Conservation (phyloP, 2,797 vertebrate species). For the Hozukius guyotensis region DNA sequence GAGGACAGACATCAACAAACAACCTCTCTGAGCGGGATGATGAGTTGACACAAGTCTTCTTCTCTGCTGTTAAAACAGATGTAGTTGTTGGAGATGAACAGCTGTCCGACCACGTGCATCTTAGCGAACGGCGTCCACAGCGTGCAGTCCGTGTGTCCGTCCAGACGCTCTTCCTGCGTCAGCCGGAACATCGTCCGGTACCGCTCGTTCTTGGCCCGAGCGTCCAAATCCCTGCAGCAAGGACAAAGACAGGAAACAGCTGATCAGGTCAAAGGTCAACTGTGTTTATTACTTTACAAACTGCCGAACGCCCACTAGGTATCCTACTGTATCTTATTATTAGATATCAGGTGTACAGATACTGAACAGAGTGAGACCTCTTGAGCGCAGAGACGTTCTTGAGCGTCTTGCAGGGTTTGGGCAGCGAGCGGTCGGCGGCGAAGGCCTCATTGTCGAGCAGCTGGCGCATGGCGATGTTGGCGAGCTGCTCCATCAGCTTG, state of each 20-base stretch:
- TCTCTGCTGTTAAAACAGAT: slow-evolving; percentile 96
- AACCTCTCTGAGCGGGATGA: slow-evolving; percentile 94
- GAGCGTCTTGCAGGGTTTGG: slow-evolving; percentile 88
- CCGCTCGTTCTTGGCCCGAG: slow-evolving; percentile 94
- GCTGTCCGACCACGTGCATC: slow-evolving; percentile 94
- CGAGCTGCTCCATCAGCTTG: slow-evolving; percentile 97
- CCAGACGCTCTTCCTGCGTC: slow-evolving; percentile 92
- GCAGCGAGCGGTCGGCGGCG: slow-evolving; percentile 87
- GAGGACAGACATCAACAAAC: not conserved
- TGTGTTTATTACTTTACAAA: no score
- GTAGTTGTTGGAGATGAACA: slow-evolving; percentile 98
- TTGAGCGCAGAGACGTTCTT: slow-evolving; percentile 94
- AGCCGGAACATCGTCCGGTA: slow-evolving; percentile 92
- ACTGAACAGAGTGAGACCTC: slow-evolving; percentile 79
- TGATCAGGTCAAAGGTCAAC: not conserved
- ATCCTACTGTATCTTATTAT: not conserved
- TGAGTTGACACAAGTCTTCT: slow-evolving; percentile 93
- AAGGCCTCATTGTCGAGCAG: slow-evolving; percentile 94
- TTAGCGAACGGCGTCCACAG: slow-evolving; percentile 96
- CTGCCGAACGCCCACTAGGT: no score
- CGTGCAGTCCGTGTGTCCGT: slow-evolving; percentile 96
- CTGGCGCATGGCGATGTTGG: slow-evolving; percentile 95
- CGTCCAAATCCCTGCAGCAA: slow-evolving; percentile 91
- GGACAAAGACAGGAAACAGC: not conserved
- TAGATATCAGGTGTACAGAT: not conserved